Conservation (phyloP, 2,888 invertebrate genomes). For the Gasteruption jaculator region DNA sequence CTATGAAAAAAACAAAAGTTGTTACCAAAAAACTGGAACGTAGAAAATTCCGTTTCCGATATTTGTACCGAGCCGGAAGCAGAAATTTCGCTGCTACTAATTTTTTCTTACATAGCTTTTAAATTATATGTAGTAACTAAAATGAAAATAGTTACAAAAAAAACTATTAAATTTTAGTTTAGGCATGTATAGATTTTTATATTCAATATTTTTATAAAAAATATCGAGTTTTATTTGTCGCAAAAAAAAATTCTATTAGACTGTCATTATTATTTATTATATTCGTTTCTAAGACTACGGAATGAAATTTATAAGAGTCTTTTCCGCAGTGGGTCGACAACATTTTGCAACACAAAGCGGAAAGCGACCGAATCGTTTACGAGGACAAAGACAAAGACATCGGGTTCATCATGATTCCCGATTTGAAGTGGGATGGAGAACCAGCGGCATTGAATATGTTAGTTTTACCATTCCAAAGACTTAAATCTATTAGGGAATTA, state of each 20-base stretch:
- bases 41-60: too few relatives aligned
- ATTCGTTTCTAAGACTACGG: constrained; percentile 12
- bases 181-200: constrained; percentile 8
- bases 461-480: constrained; percentile 70
- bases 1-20: too few relatives aligned
- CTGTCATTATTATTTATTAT: constrained; percentile 2
- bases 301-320: constrained; percentile 15
- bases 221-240: neutral
- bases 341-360: constrained; percentile 86
- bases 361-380: constrained; percentile 81
- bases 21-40: too few relatives aligned
- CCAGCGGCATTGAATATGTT: constrained; percentile 78
- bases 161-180: neutral
- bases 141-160: too few relatives aligned
- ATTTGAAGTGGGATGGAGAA: constrained; percentile 93
- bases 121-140: too few relatives aligned
- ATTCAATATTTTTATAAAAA: constrained; percentile 1
- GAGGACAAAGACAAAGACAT: constrained; percentile 72
- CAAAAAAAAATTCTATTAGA: constrained; percentile 4
- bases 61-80: too few relatives aligned
- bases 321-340: constrained; percentile 92
- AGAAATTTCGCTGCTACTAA: too few relatives aligned
- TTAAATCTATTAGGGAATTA: constrained; percentile 84
- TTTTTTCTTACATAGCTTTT: too few relatives aligned
- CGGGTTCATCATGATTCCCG: constrained; percentile 88